A percentile compares a stretch with the other conserved stretches of the same genome.
Evolutionary conservation across 2,797 vertebrate genomes (phyloP).

Genomic region (Melanotaenia boesemani): DNA sequence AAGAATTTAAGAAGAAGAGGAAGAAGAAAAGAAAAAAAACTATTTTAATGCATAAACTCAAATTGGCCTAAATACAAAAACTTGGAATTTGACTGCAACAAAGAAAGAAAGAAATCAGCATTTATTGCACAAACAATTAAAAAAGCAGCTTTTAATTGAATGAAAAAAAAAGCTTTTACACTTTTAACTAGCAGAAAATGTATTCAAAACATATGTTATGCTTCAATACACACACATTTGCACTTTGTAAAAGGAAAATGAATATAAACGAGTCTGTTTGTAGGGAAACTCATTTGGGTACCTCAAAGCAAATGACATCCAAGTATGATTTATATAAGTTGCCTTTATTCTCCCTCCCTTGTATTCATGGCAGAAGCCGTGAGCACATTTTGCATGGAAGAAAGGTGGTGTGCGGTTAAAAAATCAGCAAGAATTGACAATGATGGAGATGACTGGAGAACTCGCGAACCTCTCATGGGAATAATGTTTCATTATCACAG

Average conservation of each 20-base stretch:
- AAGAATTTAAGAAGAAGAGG: too few species aligned
- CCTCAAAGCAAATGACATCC: slow-evolving; percentile 11
- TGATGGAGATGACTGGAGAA: slow-evolving; percentile 59
- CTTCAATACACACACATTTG: too few species aligned
- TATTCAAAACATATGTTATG: not conserved
- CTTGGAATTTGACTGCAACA: too few species aligned
- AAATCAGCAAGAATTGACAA: slow-evolving; percentile 51
- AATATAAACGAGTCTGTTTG: slow-evolving; percentile 11
- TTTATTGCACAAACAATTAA: too few species aligned
- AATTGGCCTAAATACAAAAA: too few species aligned
- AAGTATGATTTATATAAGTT: slow-evolving; percentile 15
- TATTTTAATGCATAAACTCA: too few species aligned
- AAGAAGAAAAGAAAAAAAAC: too few species aligned
- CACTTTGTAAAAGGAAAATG: not conserved
- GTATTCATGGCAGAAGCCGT: slow-evolving; percentile 30
- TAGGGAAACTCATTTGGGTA: slow-evolving; percentile 1
- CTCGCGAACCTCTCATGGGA: slow-evolving; percentile 46
- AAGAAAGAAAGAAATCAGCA: too few species aligned
- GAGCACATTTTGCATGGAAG: slow-evolving; percentile 23
- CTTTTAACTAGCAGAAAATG: not conserved
- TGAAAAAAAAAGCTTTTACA: too few species aligned
- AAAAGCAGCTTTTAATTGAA: too few species aligned
- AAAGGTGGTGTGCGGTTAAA: slow-evolving; percentile 38
- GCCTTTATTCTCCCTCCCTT: slow-evolving; percentile 15
- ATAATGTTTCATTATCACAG: slow-evolving; percentile 61